Evolutionary conservation across 1,140 invertebrate genomes (phyloP), one percentile per base, ranked within the genome.

Genomic region (Pseudomyrmex cubaensis): DNA sequence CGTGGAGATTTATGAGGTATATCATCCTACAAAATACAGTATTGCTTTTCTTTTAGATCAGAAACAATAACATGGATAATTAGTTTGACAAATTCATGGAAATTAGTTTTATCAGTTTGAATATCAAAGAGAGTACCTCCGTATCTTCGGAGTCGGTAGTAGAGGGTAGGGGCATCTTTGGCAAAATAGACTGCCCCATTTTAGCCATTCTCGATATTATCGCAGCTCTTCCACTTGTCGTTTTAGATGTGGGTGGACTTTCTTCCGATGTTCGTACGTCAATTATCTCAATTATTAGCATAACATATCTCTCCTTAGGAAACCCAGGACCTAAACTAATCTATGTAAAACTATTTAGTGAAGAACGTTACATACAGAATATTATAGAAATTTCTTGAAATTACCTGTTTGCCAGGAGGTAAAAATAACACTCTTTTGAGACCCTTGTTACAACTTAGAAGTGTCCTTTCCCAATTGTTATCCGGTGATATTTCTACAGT

Each of bases 91-190:
- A 52, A 70, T 52, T 57, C 9, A 54, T 67, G 2, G 15, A 64
- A 20, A 52, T 35, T 12, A 67, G n/a, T 25, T 46, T 61, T 52
- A 77, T 57, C 0, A 75, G 54, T 54, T 56, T 35, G 17, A 63
- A 46, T 75, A n/a, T 64, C 7, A 17, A 44, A 73, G 25, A 74
- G 35, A 74, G 46, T 88, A 93, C 92, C 69, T 93, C 92, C 0
- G 92, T 92, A 76, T 93, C 91, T 62, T 93, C 93, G 5, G 93
- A 94, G 63, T 94, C 93, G 7, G 92, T 92, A 12, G 92, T 92
- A 1, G 90, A 84, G 5, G 89, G 91, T 44, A 83, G 70, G 12
- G 91, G 89, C 52, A 90, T 59, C 83, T 93, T 93, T 25, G 92
- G 92, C 56, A 94, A 84, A 57, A 94, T 93, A 8, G 92, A 91